Conservation (phyloP, 2,888 invertebrate genomes). For the Lasioglossum villosulum region DNA sequence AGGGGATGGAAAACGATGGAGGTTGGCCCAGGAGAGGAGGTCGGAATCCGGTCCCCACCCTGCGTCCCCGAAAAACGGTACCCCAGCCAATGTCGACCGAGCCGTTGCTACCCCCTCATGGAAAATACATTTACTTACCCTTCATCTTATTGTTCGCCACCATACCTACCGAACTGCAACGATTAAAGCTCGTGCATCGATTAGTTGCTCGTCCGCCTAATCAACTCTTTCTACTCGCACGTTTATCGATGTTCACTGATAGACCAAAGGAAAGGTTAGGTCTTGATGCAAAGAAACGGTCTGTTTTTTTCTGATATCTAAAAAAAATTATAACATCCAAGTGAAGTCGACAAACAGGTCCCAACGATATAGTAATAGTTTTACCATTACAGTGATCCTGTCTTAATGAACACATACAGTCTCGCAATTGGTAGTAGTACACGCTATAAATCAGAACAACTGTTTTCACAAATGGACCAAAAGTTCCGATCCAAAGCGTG, state of each 20-base stretch:
- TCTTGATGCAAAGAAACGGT: not conserved
- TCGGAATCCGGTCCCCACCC: constrained; percentile 63
- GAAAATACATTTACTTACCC: constrained; percentile 27
- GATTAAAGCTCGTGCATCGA: not conserved
- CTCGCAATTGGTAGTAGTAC: no score
- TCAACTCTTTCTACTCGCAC: not conserved
- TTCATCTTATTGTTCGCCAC: not conserved
- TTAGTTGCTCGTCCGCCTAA: not conserved
- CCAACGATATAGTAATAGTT: not conserved
- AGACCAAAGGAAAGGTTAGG: no score
- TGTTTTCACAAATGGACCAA: no score
- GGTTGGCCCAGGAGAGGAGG: constrained; percentile 47
- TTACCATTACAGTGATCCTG: no score
- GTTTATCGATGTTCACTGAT: not conserved
- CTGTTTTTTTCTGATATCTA: not conserved
- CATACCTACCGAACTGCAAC: not conserved
- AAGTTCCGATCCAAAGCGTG: no score
- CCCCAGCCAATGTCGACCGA: constrained; percentile 56
- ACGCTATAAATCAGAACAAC: no score
- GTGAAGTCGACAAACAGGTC: not conserved
- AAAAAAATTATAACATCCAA: not conserved
- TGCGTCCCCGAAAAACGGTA: constrained; percentile 32
- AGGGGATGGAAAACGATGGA: constrained; percentile 47
- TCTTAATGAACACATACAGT: no score
- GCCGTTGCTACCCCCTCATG: constrained; percentile 13